A percentile compares a stretch with the other conserved stretches of the same genome.
These are phyloP conservation scores for Stratiolaelaps scimitus DNA, from an alignment of 1,140 invertebrate genomes.

Conservation along the genomic window DNA sequence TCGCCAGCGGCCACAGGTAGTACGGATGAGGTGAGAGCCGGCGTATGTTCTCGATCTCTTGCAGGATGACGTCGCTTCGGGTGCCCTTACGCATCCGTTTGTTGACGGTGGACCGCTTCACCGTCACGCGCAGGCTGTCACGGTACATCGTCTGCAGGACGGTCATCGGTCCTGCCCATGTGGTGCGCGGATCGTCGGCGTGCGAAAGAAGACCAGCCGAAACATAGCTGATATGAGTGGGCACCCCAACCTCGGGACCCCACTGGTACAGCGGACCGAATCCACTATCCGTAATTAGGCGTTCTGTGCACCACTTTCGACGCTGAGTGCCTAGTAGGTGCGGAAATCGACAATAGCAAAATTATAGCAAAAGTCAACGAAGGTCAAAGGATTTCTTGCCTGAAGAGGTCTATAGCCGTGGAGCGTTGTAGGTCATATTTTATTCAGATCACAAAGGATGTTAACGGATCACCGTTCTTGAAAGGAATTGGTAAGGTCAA, in stretches of 20 bases:
- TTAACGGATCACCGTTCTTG: too few species aligned
- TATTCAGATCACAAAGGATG: too few species aligned
- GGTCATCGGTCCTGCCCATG: slow-evolving; percentile 27
- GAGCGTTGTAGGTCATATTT: too few species aligned
- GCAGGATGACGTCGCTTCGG: slow-evolving; percentile 13
- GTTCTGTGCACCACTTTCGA: slow-evolving; percentile 8
- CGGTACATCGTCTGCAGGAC: slow-evolving; percentile 21
- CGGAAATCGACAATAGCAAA: too few species aligned
- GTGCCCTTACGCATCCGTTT: neutral
- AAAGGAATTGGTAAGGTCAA: too few species aligned
- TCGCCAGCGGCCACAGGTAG: slow-evolving; percentile 14
- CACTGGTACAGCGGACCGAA: slow-evolving; percentile 15
- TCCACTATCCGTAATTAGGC: slow-evolving; percentile 15
- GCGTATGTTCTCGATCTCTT: slow-evolving; percentile 21
- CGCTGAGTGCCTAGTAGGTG: slow-evolving; percentile 18
- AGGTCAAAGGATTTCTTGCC: too few species aligned
- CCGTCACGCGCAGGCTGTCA: neutral
- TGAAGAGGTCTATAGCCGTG: too few species aligned
- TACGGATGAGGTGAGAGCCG: neutral
- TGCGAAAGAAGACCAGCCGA: neutral
- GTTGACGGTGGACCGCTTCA: slow-evolving; percentile 1
- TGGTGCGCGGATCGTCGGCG: slow-evolving; percentile 4
- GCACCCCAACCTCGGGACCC: neutral
- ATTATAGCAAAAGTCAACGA: too few species aligned
- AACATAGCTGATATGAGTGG: slow-evolving; percentile 9